Percentiles rank a stretch among this genome's conserved stretches.
Evolutionary conservation across 2,113 vertebrate genomes (phyloP).

Genomic region (Microcebus tavaratra): DNA sequence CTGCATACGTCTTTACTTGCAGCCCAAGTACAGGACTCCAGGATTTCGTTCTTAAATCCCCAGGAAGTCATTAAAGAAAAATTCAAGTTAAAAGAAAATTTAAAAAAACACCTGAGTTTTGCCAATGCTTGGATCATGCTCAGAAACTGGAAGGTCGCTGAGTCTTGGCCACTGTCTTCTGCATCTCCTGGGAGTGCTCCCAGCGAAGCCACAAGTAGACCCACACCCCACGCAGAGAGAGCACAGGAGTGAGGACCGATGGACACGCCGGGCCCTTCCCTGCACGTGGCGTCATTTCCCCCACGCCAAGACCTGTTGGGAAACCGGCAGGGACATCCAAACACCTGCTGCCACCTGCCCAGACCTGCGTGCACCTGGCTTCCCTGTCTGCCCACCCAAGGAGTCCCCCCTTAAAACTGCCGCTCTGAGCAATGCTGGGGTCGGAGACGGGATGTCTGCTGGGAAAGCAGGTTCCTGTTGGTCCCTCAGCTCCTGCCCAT

Average conservation of each 20-base stretch:
- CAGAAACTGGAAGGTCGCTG: not conserved
- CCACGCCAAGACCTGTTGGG: not conserved
- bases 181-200: not conserved
- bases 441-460: constrained; percentile 17
- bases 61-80: not conserved
- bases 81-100: not conserved
- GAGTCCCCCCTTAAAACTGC: constrained; percentile 68
- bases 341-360: constrained; percentile 61
- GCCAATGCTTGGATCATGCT: not conserved
- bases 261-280: not conserved
- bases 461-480: constrained; percentile 43
- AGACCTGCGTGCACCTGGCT: constrained; percentile 49
- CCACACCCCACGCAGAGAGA: not conserved
- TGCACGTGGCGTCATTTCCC: not conserved
- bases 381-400: constrained; percentile 60
- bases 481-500: constrained; percentile 37
- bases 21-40: not conserved
- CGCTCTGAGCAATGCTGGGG: constrained; percentile 54
- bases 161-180: not conserved
- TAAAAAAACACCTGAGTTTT: not conserved
- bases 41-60: not conserved
- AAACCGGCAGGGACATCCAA: not conserved
- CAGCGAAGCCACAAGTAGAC: not conserved
- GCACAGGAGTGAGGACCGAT: fast-evolving
- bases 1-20: too few species aligned